Percentiles rank a stretch among this genome's conserved stretches.
Conservation (phyloP, 1,140 invertebrate species). For the Polypedilum pembai region DNA sequence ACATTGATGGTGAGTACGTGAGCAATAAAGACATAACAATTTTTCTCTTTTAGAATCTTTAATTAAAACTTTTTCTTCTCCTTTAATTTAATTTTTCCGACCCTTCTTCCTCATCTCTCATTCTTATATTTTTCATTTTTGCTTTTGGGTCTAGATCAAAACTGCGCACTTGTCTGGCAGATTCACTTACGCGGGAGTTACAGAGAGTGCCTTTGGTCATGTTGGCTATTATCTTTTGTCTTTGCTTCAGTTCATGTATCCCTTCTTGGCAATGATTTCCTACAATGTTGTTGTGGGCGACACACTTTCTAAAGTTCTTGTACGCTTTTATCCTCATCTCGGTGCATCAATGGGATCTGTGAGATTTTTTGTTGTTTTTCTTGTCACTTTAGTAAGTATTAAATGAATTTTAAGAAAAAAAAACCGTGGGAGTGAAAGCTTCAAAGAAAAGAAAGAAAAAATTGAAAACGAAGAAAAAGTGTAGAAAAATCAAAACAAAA, state of each 20-base stretch:
- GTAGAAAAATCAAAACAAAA: too few species aligned
- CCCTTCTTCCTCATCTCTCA: neutral
- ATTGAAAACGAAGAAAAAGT: too few species aligned
- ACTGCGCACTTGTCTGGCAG: constrained; percentile 71
- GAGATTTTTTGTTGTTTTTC: constrained; percentile 69
- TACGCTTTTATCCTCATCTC: constrained; percentile 49
- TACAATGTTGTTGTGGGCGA: constrained; percentile 88
- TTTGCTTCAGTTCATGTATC: constrained; percentile 75
- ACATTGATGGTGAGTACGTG: constrained; percentile 62
- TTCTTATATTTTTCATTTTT: too few species aligned
- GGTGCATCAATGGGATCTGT: constrained; percentile 49
- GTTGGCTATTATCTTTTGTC: constrained; percentile 72
- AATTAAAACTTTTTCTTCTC: constrained; percentile 12
- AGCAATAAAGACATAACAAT: neutral
- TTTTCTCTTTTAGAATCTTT: neutral
- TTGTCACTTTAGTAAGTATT: constrained; percentile 57
- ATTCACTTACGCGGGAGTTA: constrained; percentile 78
- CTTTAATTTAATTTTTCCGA: constrained; percentile 3
- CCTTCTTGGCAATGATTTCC: constrained; percentile 83
- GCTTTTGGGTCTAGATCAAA: constrained; percentile 42
- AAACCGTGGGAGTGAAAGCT: too few species aligned
- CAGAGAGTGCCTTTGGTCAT: constrained; percentile 73
- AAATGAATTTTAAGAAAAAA: too few species aligned
- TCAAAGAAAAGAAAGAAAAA: too few species aligned
- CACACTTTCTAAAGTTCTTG: constrained; percentile 75